Base-by-base conservation (phyloP, 2,113 vertebrate genomes). In the Mus pahari region DNA sequence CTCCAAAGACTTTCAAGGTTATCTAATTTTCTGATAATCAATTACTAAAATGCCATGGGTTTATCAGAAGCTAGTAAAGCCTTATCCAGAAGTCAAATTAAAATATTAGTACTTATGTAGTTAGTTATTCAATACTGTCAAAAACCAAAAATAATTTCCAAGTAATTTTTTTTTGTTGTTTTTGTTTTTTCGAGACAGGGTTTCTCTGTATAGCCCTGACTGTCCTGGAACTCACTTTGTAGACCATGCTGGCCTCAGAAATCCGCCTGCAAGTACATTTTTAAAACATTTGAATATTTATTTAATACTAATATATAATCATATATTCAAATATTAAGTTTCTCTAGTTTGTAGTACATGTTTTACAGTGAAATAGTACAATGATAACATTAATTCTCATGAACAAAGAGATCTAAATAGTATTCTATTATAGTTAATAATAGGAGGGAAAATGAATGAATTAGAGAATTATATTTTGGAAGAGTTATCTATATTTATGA, bases 21-120 rank as follows among this genome's bases (percentile, higher is more conserved):
- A 92, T 33, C 45, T 86, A 83, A 89, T 86, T 89, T 94, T 82
- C 4, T 92, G 92, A 96, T 55, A 94, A 92, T 45, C 95, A 96
- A 94, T 90, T 96, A 16, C 90, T 36, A 20, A 94, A 86, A 82
- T 14, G 91, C 70, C 50, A 92, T 12, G 14, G 10, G 20, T 31
- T 70, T n/a, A 89, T 62, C 2, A 48, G 68, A 92, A 95, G 19
- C 14, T 79, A 55, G 58, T 3, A 31, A 83, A 89, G 33, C 70
- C 55, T 48, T 45, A 66, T 17, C 39, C 14, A 90, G 33, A 19
- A 45, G 75, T 24, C 89, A 0, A 71, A 91, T 86, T 90, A 92
- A 86, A 95, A 58, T 22, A 84, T 68, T 19, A 62, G 81, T 17
- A 82, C 20, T 93, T 86, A 88, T 50, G n/a, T 33, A 79, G 82